Evolutionary conservation across 2,113 vertebrate genomes (phyloP).

Genomic region (Saimiri boliviensis): DNA sequence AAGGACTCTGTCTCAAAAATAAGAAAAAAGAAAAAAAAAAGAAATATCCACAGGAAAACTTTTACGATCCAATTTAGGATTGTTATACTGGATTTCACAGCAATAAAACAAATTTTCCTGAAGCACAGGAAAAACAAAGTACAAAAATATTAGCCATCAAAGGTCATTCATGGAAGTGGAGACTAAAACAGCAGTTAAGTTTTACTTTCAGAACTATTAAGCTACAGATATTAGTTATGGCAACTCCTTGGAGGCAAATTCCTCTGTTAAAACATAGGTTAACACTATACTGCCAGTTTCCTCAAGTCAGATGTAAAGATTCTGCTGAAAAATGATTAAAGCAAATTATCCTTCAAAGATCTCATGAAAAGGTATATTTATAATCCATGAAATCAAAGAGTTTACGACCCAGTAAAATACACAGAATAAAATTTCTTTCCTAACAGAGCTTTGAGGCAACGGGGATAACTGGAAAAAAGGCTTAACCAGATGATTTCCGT

Average conservation of each 20-base stretch:
- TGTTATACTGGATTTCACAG: neutral
- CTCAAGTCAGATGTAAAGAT: slow-evolving; percentile 37
- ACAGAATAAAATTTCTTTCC: slow-evolving; percentile 47
- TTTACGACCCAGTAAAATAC: slow-evolving; percentile 40
- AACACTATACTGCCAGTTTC: slow-evolving; percentile 26
- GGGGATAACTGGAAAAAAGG: neutral
- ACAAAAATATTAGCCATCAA: slow-evolving; percentile 27
- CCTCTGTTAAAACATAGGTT: slow-evolving; percentile 26
- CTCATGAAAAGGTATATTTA: slow-evolving; percentile 43
- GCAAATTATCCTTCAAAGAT: slow-evolving; percentile 36
- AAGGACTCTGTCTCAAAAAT: too few species aligned
- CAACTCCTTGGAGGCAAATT: slow-evolving; percentile 43
- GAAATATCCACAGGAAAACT: slow-evolving; percentile 13
- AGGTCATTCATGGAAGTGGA: neutral
- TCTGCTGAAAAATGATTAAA: slow-evolving; percentile 47
- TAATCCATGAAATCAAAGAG: slow-evolving; percentile 28
- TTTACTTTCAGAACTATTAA: slow-evolving; percentile 30
- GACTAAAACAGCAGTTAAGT: slow-evolving; percentile 31
- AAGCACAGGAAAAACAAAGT: slow-evolving; percentile 17
- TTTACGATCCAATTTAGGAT: neutral
- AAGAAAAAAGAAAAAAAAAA: neutral
- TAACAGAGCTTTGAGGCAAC: slow-evolving; percentile 14
- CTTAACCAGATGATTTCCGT: slow-evolving; percentile 43
- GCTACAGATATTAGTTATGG: neutral
- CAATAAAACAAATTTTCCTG: slow-evolving; percentile 30